Conservation (phyloP, 2,113 vertebrate species). For the Genyomyrus donnyi region DNA sequence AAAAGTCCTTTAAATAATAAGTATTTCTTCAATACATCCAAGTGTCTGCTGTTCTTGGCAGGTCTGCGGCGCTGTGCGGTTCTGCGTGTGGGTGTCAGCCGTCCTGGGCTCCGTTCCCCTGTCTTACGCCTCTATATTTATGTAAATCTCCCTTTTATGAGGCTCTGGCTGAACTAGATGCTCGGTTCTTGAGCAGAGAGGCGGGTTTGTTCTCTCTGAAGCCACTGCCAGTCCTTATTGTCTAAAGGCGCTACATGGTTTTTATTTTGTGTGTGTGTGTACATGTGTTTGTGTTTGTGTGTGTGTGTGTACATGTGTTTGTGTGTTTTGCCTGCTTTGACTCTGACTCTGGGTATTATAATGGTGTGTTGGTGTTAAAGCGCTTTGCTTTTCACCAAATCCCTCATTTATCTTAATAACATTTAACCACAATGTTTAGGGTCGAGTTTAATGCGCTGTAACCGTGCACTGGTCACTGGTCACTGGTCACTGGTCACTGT, state of each 20-base stretch:
- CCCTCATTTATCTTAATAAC: background rate
- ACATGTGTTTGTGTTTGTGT: background rate
- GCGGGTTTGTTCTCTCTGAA: conserved; percentile 1
- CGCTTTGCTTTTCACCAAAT: background rate
- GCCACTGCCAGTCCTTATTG: background rate
- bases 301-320: background rate
- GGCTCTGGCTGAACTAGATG: background rate
- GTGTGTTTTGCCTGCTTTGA: background rate
- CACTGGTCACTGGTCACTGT: background rate
- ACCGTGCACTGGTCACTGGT: background rate
- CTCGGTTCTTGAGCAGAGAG: background rate
- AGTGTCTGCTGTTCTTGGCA: conserved; percentile 15
- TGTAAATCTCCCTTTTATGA: conserved; percentile 19
- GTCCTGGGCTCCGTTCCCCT: background rate
- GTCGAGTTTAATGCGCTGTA: background rate
- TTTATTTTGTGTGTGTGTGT: background rate
- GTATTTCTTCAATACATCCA: conserved; percentile 2
- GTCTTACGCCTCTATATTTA: conserved; percentile 15
- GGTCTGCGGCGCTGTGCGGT: background rate
- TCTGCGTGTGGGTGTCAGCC: conserved; percentile 16
- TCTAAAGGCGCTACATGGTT: background rate
- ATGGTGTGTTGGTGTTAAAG: background rate
- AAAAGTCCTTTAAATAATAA: conserved; percentile 7
- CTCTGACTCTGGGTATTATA: background rate
- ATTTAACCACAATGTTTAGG: background rate